Conservation (phyloP, 2,797 vertebrate species). For the Yasuhikotakia modesta region DNA sequence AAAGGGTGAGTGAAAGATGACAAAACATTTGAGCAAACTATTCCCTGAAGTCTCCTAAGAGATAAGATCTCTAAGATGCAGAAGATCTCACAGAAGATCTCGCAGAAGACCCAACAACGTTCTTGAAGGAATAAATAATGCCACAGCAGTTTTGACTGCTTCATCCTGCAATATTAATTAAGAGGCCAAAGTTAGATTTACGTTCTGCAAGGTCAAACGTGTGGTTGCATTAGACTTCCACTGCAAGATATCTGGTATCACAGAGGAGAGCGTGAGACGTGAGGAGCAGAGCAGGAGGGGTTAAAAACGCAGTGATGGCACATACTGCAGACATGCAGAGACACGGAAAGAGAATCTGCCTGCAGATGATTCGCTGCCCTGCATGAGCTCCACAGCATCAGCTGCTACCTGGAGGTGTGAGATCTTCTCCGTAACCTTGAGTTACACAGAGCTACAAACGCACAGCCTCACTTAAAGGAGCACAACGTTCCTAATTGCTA, state of each 20-base stretch:
- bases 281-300: slow-evolving; percentile 1
- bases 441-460: neutral
- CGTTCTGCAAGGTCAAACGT: slow-evolving; percentile 8
- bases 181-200: neutral
- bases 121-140: neutral
- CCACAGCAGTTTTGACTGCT: neutral
- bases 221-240: neutral
- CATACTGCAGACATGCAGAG: neutral
- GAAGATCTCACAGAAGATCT: too few relatives aligned
- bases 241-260: neutral
- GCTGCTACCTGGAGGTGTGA: neutral
- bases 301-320: neutral
- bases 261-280: neutral
- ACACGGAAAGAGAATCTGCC: neutral
- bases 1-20: too few relatives aligned
- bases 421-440: neutral
- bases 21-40: too few relatives aligned
- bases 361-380: neutral
- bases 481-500: too few relatives aligned
- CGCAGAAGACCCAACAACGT: too few relatives aligned
- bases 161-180: neutral
- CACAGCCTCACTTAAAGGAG: neutral
- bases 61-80: too few relatives aligned
- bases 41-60: too few relatives aligned
- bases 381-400: neutral